Base-by-base conservation (phyloP, 2,113 vertebrate species). In the Prolemur simus region DNA sequence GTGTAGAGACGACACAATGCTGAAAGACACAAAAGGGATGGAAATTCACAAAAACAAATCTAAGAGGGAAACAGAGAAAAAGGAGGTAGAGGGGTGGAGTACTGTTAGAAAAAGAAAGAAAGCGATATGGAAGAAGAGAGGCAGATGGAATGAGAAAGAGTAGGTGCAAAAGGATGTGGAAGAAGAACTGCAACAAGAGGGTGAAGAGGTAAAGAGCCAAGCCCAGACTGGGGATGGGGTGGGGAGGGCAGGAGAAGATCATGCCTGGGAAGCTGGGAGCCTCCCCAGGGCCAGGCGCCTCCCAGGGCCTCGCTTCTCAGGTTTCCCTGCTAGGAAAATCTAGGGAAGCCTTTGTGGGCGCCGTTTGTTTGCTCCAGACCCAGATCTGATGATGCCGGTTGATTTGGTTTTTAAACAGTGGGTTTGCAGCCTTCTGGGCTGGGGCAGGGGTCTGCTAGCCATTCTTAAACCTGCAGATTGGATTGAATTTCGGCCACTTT, bases 401-500 rank as follows among this genome's bases (percentile, higher is more conserved):
- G 97, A 96, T 97, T 97, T 97, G 93, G 84, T 96, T 97, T 97
- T 96, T 96, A 98, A 98, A 97, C 96, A 97, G 92, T 97, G 95
- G 94, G 84, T 94, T 92, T 96, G 97, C 96, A 94, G 97, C 69
- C 92, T 95, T 96, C 93, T 96, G 95, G 78, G 89, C 93, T 88
- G 90, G 87, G 58, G 32, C 76, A 52, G 93, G 91, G 95, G 96
- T 97, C 97, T 98, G 98, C 96, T 96, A 94, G 96, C 90, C 95
- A 74, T 95, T 95, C 96, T 94, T 54, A 96, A 97, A 97, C 97
- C 96, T 97, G 68, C 89, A 96, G 92, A 95, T 98, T 97, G 96
- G 94, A 96, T 97, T 98, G 97, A 96, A 98, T 98, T 98, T 98
- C 95, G 84, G 87, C 94, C 95, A 98, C 97, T 98, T 98, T 98